Base-by-base conservation (phyloP, 2,113 vertebrate species). In the Oncorhynchus kisutch region DNA sequence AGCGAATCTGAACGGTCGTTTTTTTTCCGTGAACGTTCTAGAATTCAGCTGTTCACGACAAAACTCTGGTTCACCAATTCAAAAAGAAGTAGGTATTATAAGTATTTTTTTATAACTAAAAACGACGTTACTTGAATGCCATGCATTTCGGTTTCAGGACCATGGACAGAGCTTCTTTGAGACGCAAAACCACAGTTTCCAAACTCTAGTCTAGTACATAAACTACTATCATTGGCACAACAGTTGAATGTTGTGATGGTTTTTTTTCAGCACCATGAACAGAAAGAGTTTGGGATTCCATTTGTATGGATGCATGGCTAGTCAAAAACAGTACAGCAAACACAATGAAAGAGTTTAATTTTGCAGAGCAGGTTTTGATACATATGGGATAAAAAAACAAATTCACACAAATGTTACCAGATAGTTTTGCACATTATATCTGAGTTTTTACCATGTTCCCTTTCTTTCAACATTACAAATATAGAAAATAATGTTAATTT, bases 401-500 rank as follows among this genome's bases (percentile, higher is more conserved):
- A 82, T 73, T 75, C 71, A 66, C 79, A 20, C 4, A 57, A 5
- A 8, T 69, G 60, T 72, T 31, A 76, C 72, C 59, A 72, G 74
- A 77, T 57, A 80, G 39, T 71, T 83, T 77, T 51, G 66, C 57
- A 59, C 64, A 67, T 77, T 24, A 82, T 88, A 81, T 88, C 89
- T 88, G 88, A 92, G 90, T 79, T 84, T 14, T 78, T 60, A 27
- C 68, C 79, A 76, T 84, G 78, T 85, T 79, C 76, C 78, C 68
- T 73, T 78, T 72, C 67, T 69, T 45, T 83, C 72, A 67, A 73
- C 70, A 70, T 83, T 79, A 85, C 79, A 92, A 87, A 88, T 80
- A 88, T 87, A 91, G 72, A 89, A 91, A 94, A 94, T 84, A 91
- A 79, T 72, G 79, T 80, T 84, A 81, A 85, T 77, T 81, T 81